phyloP scores from a whole-genome alignment of 2,113 vertebrate genomes.

The Paedocypris sp. region DNA sequence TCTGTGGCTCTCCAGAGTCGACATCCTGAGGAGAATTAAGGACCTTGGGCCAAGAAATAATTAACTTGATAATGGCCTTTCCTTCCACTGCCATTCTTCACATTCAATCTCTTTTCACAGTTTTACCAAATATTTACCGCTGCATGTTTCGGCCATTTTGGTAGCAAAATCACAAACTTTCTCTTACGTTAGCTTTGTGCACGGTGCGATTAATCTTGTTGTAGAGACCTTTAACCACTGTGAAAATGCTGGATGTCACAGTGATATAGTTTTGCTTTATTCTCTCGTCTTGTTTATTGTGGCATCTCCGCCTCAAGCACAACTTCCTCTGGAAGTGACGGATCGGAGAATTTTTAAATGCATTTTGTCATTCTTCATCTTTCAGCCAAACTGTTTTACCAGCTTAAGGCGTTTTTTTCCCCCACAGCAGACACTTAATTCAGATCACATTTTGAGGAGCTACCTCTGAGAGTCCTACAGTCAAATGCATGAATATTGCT shows the following conservation, averaged over 20 bases:
- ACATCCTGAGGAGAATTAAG: slow-evolving; percentile 40
- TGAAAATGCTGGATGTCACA: slow-evolving; percentile 5
- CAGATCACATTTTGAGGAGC: no score
- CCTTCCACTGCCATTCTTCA: slow-evolving; percentile 32
- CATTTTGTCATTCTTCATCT: slow-evolving; percentile 26
- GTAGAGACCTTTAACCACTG: not conserved
- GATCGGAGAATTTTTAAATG: not conserved
- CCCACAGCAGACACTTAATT: no score
- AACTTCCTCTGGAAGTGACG: not conserved
- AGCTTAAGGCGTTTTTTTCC: no score
- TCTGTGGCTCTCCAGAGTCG: slow-evolving; percentile 22
- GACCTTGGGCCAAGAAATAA: slow-evolving; percentile 51
- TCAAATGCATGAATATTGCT: no score
- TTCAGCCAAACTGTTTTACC: slow-evolving; percentile 31
- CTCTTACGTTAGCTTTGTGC: slow-evolving; percentile 13
- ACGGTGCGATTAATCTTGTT: not conserved
- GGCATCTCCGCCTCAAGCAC: not conserved
- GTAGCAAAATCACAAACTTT: slow-evolving; percentile 16
- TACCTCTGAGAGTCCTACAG: no score
- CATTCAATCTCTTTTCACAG: slow-evolving; percentile 26
- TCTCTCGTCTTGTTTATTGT: not conserved
- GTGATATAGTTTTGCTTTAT: not conserved
- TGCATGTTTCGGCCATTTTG: slow-evolving; percentile 17
- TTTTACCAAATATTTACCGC: slow-evolving; percentile 27
- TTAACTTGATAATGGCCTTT: slow-evolving; percentile 55